phyloP scores from a whole-genome alignment of 2,888 invertebrate species.

The Julus scandinavius region DNA sequence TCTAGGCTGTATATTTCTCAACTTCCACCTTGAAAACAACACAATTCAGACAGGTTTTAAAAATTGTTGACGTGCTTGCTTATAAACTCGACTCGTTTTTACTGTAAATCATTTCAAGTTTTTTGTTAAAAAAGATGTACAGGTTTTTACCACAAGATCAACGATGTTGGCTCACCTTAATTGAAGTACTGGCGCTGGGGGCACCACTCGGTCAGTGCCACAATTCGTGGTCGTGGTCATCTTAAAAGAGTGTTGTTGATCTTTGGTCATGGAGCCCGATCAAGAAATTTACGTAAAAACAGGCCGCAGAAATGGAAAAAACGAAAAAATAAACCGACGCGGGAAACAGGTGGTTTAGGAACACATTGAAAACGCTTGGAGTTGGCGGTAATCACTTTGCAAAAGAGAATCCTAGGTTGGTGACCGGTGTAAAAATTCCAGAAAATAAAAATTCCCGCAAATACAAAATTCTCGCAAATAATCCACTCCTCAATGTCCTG shows the following conservation, averaged over 20 bases:
- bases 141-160: background rate
- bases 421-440: background rate
- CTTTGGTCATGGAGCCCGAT: constrained; percentile 40
- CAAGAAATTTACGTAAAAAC: background rate
- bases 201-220: constrained; percentile 50
- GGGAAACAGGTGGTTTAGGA: constrained; percentile 39
- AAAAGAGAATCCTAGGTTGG: background rate
- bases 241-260: constrained; percentile 42
- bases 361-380: background rate
- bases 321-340: background rate
- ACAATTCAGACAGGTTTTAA: background rate
- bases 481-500: background rate
- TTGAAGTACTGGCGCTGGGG: constrained; percentile 30
- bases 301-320: background rate
- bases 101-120: background rate
- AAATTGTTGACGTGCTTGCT: no score
- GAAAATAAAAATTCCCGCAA: no score
- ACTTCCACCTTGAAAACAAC: background rate
- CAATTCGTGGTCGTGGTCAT: constrained; percentile 49
- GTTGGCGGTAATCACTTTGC: background rate
- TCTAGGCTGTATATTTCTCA: background rate
- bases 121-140: background rate
- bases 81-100: background rate
- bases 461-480: background rate
- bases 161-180: constrained; percentile 29